Evolutionary conservation across 2,888 invertebrate genomes (phyloP).

Genomic region (Drosophila antonietae): DNA sequence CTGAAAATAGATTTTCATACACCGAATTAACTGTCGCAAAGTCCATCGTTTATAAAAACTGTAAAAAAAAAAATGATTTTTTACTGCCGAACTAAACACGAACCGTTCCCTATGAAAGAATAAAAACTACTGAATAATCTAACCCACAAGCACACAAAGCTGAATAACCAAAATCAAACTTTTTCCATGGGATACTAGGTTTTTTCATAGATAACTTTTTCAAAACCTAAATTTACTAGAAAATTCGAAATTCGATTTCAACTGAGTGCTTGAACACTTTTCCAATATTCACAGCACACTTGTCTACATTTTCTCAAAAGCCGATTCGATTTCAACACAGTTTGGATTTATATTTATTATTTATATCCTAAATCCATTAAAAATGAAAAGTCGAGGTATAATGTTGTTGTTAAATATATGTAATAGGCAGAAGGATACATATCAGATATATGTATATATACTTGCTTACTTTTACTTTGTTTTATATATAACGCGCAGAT

Average conservation of each 20-base stretch:
- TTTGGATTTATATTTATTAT: no score
- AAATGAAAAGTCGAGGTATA: no score
- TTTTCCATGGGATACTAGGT: constrained; percentile 9
- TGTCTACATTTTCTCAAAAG: neutral
- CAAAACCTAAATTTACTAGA: neutral
- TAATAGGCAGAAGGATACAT: no score
- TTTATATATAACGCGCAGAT: no score
- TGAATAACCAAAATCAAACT: neutral
- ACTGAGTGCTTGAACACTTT: neutral
- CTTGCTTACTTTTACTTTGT: no score
- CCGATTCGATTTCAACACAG: no score
- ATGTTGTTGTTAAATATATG: no score
- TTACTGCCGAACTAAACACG: constrained; percentile 54
- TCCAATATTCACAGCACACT: neutral
- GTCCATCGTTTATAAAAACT: constrained; percentile 61
- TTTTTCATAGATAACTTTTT: neutral
- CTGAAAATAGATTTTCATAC: constrained; percentile 54
- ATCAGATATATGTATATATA: no score
- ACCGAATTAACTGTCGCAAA: constrained; percentile 51
- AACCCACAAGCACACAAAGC: neutral
- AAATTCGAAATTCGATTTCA: neutral
- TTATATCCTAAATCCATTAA: no score
- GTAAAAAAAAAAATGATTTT: constrained; percentile 43
- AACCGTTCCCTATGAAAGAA: constrained; percentile 62
- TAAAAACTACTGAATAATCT: constrained; percentile 58